phyloP scores from a whole-genome alignment of 2,797 vertebrate genomes.

The Enoplosus armatus region DNA sequence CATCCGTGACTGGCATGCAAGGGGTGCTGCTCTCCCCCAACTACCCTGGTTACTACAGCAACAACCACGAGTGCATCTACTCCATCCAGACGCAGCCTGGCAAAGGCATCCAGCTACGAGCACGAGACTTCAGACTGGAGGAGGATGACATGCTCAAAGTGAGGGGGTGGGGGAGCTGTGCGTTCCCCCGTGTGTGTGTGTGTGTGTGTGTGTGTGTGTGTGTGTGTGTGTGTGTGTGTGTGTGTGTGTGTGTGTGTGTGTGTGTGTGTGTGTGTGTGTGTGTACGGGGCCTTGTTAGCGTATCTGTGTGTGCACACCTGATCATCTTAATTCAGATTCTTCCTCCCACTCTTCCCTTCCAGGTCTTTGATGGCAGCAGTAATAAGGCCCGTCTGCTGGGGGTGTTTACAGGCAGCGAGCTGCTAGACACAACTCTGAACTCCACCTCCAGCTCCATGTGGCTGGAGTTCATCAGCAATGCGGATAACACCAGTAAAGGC shows the following conservation, averaged over 20 bases:
- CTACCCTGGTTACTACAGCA: conserved; percentile 96
- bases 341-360: conserved; percentile 45
- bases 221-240: conserved; percentile 19
- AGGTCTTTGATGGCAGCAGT: conserved; percentile 97
- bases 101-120: conserved; percentile 97
- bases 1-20: conserved; percentile 96
- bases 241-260: neutral
- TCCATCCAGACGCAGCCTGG: conserved; percentile 98
- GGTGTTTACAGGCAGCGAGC: conserved; percentile 89
- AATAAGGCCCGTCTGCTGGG: conserved; percentile 93
- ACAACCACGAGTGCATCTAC: conserved; percentile 99
- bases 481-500: conserved; percentile 94
- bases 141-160: conserved; percentile 96
- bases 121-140: conserved; percentile 92
- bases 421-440: conserved; percentile 92
- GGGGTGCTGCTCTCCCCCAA: conserved; percentile 98
- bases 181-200: conserved; percentile 5
- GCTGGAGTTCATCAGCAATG: conserved; percentile 95
- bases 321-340: conserved; percentile 38
- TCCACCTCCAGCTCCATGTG: conserved; percentile 98
- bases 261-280: neutral
- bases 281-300: conserved; percentile 34
- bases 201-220: neutral
- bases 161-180: conserved; percentile 59
- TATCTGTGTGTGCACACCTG: conserved; percentile 35